A percentile compares a stretch with the other conserved stretches of the same genome.
Conservation (phyloP, 2,113 vertebrate species). For the Cyprinodon tularosa region DNA sequence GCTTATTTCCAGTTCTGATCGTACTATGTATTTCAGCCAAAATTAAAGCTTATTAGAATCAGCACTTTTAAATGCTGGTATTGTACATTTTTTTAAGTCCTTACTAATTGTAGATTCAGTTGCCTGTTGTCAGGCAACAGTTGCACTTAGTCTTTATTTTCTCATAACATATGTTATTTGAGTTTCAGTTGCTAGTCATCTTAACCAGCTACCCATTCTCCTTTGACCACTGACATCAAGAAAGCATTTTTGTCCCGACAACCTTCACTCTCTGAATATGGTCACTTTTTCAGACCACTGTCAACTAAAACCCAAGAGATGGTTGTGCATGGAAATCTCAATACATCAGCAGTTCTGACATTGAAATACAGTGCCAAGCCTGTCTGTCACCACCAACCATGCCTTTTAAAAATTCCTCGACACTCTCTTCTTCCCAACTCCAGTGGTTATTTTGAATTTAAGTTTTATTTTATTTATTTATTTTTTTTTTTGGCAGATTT, state of each 20-base stretch:
- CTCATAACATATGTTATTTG: background rate
- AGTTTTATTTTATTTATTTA: no score
- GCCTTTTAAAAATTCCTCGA: no score
- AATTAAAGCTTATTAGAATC: background rate
- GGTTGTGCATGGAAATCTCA: background rate
- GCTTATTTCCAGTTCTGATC: background rate
- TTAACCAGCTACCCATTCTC: background rate
- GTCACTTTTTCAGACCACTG: no score
- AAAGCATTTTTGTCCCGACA: background rate
- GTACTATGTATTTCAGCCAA: background rate
- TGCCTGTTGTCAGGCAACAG: background rate
- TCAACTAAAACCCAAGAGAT: background rate
- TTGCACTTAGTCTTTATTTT: background rate
- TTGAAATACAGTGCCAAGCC: background rate
- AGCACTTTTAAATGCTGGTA: background rate
- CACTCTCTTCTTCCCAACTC: background rate
- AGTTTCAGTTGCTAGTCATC: background rate
- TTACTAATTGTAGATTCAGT: background rate
- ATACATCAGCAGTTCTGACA: background rate
- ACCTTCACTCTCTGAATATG: background rate
- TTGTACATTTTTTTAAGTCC: background rate
- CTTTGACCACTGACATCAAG: background rate
- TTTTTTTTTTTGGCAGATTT: no score
- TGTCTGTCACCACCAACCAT: no score
- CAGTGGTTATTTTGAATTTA: background rate